phyloP scores from a whole-genome alignment of 2,888 invertebrate genomes.

The Dendrolimus houi region DNA sequence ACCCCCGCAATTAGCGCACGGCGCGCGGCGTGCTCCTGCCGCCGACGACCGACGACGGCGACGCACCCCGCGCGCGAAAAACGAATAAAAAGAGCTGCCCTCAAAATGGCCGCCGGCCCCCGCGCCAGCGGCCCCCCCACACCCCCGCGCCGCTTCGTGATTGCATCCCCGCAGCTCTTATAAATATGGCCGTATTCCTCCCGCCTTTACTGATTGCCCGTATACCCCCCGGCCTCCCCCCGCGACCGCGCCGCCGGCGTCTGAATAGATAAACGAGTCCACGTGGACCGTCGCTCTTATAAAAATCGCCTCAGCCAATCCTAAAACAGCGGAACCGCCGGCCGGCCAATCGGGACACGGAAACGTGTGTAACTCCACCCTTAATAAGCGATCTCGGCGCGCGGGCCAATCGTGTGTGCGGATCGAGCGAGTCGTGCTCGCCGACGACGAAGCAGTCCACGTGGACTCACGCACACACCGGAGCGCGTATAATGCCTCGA shows the following conservation, averaged over 20 bases:
- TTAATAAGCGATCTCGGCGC: conserved; percentile 72
- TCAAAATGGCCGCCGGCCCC: conserved; percentile 83
- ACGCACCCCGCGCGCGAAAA: conserved; percentile 76
- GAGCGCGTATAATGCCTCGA: conserved; percentile 71
- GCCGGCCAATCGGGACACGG: conserved; percentile 39
- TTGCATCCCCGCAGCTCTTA: conserved; percentile 78
- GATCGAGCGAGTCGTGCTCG: conserved; percentile 55
- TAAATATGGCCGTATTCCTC: conserved; percentile 78
- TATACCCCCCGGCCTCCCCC: conserved; percentile 74
- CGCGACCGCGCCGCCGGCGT: conserved; percentile 76
- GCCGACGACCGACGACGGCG: conserved; percentile 63
- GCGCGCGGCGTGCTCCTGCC: conserved; percentile 68
- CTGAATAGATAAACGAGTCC: conserved; percentile 78
- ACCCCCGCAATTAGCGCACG: conserved; percentile 76
- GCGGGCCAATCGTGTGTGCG: conserved; percentile 40
- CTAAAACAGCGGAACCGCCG: conserved; percentile 24
- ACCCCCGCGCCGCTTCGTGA: conserved; percentile 75
- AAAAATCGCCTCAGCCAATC: conserved; percentile 70
- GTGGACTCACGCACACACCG: conserved; percentile 68
- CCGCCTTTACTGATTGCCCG: conserved; percentile 78
- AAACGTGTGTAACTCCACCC: conserved; percentile 73
- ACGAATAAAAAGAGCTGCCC: conserved; percentile 81
- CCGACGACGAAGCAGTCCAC: conserved; percentile 68
- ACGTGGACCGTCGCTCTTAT: conserved; percentile 74
- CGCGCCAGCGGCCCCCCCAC: conserved; percentile 58